Conservation (phyloP, 2,888 invertebrate genomes). For the Syrista parreyssii region DNA sequence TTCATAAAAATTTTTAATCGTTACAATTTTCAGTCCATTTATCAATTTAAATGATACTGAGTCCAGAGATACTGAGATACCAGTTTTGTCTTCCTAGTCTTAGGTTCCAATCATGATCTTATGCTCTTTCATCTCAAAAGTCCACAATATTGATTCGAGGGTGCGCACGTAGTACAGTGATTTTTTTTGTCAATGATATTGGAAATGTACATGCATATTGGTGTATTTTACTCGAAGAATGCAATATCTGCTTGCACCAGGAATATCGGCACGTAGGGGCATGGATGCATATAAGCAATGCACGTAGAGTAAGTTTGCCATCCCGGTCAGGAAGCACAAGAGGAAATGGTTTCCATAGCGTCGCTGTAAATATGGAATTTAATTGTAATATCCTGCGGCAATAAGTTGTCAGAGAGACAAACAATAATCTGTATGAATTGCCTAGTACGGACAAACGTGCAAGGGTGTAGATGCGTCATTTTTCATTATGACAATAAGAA, state of each 20-base stretch:
- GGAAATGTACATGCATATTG: not conserved
- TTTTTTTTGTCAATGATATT: not conserved
- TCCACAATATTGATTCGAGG: not conserved
- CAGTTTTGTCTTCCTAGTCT: not conserved
- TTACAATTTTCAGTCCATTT: not conserved
- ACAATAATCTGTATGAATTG: not conserved
- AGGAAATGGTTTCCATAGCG: not conserved
- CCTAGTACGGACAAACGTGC: not conserved
- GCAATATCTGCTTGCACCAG: not conserved
- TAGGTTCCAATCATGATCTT: not conserved
- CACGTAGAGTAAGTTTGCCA: not conserved
- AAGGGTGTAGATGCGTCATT: not conserved
- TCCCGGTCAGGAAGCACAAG: not conserved
- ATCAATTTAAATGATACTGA: too few species aligned
- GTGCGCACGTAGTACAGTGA: not conserved
- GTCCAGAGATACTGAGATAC: too few species aligned
- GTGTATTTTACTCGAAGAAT: not conserved
- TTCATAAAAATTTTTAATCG: conserved; percentile 42
- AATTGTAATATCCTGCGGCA: not conserved
- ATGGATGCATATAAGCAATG: not conserved
- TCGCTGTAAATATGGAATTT: not conserved
- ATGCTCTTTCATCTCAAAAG: not conserved
- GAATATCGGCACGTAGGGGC: not conserved
- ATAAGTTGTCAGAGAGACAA: not conserved
- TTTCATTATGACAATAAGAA: not conserved